Evolutionary conservation across 2,888 invertebrate species (phyloP), one percentile per base, ranked within the genome.

Genomic region (Drosophila quinaria): DNA sequence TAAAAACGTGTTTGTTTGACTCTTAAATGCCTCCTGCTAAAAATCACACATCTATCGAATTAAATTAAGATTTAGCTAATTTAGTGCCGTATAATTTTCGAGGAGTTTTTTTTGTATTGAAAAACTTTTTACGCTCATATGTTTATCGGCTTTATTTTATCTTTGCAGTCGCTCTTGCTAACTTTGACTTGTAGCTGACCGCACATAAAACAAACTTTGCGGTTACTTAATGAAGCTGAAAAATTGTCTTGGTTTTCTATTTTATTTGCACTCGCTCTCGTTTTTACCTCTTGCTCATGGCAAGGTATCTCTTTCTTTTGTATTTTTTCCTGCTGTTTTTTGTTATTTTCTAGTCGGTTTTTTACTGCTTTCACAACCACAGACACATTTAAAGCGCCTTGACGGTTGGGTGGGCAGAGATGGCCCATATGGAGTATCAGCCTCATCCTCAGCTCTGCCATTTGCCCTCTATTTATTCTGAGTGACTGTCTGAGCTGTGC

Each of bases 221-320:
- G 88, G 86, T 79, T 85, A 77, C 82, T 82, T 87, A 85, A 86
- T 86, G 82, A 82, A 85, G 78, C 88, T 85, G 86, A 85, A 86
- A 86, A 86, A 83, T 81, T 87, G 78, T 81, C 62, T 87, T 67
- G 82, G 79, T 70, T 81, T 81, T 81, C 80, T 78, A 75, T 81
- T 85, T 75, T 81, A 81, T 81, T 78, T 81, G 79, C 70, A 69
- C 65, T 85, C 19, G 56, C 66, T 56, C 47, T 47, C 65, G 31
- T 51, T 51, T 33, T 52, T 37, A 55, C 19, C 46, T 68, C 62
- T 37, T 31, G 35, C 65, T 42, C 39, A 47, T 29, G 15, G 9
- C 2, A 58, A 11, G 42, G 59, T 60, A 76, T 60, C 66, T 67
- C 51, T 68, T 52, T 54, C 41, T 77, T 47, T 80, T 70, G 70